phyloP scores from a whole-genome alignment of 2,888 invertebrate genomes.

The Melanostoma scalare region DNA sequence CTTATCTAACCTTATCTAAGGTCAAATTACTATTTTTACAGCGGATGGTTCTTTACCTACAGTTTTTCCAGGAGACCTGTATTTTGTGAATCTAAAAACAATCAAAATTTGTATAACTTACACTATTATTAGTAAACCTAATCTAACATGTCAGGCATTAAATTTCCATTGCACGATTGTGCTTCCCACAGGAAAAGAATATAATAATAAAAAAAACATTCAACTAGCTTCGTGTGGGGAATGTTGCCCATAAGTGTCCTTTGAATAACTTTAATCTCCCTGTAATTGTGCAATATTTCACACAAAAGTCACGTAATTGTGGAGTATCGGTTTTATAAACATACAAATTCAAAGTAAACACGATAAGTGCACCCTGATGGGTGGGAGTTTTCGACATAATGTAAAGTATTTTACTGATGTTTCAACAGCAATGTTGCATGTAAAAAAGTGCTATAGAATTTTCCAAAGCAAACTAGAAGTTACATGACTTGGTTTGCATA shows the following conservation, averaged over 20 bases:
- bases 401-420: conserved; percentile 9
- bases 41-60: no score
- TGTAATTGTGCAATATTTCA: conserved; percentile 33
- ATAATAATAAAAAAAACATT: no score
- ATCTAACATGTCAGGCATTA: no score
- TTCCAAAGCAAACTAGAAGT: not conserved
- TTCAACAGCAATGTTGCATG: conserved; percentile 30
- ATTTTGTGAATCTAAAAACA: no score
- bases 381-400: conserved; percentile 6
- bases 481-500: not conserved
- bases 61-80: no score
- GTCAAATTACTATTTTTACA: no score
- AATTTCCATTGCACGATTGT: no score
- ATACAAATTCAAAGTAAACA: conserved; percentile 24
- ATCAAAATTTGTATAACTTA: no score
- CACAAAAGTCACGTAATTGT: conserved; percentile 18
- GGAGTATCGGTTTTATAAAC: conserved; percentile 16
- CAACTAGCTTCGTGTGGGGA: conserved; percentile 15
- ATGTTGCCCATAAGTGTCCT: conserved; percentile 24
- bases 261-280: conserved; percentile 22
- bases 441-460: not conserved
- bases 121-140: no score
- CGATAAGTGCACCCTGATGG: conserved; percentile 5
- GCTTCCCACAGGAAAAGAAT: no score
- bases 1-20: no score